These are phyloP conservation scores for Fratercula arctica DNA, from an alignment of 2,797 vertebrate genomes.

Conservation along the genomic window DNA sequence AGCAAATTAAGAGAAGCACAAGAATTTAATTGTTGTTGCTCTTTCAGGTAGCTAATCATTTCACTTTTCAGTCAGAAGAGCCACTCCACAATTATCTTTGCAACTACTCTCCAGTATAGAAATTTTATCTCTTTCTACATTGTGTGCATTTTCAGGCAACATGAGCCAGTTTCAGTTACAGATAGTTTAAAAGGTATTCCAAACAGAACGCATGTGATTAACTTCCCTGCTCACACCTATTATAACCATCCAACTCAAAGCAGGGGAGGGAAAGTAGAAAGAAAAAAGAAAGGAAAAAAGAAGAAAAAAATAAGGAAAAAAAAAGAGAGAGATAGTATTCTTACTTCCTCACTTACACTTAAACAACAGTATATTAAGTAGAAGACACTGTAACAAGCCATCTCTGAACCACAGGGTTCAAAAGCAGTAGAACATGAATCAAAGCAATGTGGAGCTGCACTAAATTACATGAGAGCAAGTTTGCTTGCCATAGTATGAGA, in stretches of 20 bases:
- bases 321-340: not conserved
- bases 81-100: not conserved
- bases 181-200: not conserved
- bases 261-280: not conserved
- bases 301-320: not conserved
- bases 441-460: not conserved
- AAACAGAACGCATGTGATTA: not conserved
- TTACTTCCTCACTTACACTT: not conserved
- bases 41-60: not conserved
- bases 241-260: not conserved
- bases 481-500: not conserved
- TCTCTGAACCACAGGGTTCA: not conserved
- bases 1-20: not conserved
- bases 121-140: not conserved
- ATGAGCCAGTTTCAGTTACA: not conserved
- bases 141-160: not conserved
- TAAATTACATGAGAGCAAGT: not conserved
- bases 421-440: not conserved
- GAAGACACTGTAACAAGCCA: not conserved
- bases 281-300: not conserved
- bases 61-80: not conserved
- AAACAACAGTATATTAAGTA: not conserved
- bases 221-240: not conserved
- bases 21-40: constrained; percentile 21
- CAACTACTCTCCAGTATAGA: not conserved